Conservation (phyloP, 2,113 vertebrate species). For the Puma concolor region DNA sequence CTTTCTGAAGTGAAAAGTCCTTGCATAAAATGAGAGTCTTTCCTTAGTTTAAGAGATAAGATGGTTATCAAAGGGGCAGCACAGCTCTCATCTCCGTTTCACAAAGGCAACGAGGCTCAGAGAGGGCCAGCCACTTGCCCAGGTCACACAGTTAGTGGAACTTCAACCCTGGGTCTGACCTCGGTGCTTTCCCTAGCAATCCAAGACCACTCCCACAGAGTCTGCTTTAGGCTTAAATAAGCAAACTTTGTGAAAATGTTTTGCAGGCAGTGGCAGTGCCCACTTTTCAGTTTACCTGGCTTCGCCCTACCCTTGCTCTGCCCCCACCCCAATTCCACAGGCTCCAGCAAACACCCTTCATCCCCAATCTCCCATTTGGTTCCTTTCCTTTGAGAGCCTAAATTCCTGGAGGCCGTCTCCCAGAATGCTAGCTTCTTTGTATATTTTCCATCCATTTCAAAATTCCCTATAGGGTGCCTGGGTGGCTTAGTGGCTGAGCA, state of each 20-base stretch:
- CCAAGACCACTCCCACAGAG: not conserved
- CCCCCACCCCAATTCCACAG: not conserved
- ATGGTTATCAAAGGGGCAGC: not conserved
- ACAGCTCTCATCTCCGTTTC: not conserved
- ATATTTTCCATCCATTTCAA: not conserved
- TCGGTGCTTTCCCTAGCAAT: not conserved
- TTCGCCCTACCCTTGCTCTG: not conserved
- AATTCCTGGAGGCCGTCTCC: not conserved
- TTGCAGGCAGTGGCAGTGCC: not conserved
- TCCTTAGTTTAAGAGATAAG: not conserved
- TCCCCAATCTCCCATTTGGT: accelerated
- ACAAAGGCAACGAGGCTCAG: not conserved
- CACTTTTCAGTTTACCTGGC: not conserved
- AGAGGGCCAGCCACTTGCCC: not conserved
- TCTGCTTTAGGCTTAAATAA: not conserved
- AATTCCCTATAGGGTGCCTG: not conserved
- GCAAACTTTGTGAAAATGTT: not conserved
- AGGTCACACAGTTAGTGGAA: not conserved
- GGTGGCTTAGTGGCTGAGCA: too few relatives aligned
- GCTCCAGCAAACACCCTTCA: not conserved
- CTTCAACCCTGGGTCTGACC: not conserved
- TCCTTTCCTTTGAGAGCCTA: not conserved
- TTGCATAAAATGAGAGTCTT: not conserved
- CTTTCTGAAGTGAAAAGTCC: not conserved
- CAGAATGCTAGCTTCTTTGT: not conserved